Percentiles rank a stretch among this genome's conserved stretches.
These are phyloP conservation scores for Chaitophorus viminalis DNA, from an alignment of 2,888 invertebrate species.

Conservation along the genomic window DNA sequence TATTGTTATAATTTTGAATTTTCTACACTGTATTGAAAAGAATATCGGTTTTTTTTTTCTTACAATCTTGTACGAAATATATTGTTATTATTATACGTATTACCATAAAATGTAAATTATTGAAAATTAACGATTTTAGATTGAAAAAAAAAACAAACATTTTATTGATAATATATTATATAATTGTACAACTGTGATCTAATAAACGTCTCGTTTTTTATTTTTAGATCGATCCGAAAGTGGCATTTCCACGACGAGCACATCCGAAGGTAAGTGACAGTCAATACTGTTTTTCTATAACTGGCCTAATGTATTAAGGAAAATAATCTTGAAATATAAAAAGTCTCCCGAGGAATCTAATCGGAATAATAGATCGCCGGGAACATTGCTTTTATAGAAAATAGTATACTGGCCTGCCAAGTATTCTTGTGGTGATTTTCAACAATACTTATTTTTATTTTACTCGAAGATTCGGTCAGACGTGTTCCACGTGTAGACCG, in stretches of 20 bases:
- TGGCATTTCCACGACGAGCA: conserved; percentile 99
- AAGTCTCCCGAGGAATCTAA: background rate
- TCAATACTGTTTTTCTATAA: background rate
- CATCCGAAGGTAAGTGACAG: conserved; percentile 90
- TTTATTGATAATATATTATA: too few species aligned
- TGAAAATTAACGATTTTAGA: background rate
- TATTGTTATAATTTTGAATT: too few species aligned
- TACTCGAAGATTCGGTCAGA: background rate
- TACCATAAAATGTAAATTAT: background rate
- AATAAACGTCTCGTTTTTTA: conserved; percentile 64
- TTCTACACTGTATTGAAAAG: background rate
- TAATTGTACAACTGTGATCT: conserved; percentile 13
- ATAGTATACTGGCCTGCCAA: background rate
- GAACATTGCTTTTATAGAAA: background rate
- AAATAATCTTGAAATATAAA: background rate
- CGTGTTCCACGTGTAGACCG: background rate
- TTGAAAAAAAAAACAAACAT: too few species aligned
- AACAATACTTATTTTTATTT: background rate
- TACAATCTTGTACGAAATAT: background rate
- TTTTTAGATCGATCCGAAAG: conserved; percentile 99
- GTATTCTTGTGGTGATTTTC: background rate
- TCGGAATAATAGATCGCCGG: background rate
- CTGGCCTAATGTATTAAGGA: background rate
- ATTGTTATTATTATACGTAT: background rate
- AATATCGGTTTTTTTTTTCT: background rate